These are phyloP conservation scores for Artemia franciscana DNA, from an alignment of 1,140 invertebrate species.

Conservation along the genomic window DNA sequence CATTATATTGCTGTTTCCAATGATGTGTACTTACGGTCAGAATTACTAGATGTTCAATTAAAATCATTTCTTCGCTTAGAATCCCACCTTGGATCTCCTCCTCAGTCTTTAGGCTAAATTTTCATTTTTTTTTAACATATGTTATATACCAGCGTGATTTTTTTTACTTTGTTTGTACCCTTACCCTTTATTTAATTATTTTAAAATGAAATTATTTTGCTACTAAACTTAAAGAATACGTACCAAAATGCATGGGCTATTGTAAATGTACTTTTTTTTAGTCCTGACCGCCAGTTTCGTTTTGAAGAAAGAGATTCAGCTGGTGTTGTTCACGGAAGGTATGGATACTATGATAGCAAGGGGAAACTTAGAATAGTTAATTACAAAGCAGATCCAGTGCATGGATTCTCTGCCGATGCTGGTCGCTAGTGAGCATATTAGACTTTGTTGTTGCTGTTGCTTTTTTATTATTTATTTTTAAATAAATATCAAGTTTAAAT, in stretches of 20 bases:
- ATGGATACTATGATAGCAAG: constrained; percentile 50
- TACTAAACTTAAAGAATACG: background rate
- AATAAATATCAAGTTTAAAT: background rate
- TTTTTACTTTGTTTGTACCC: background rate
- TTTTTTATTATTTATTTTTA: background rate
- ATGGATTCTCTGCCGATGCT: constrained; percentile 29
- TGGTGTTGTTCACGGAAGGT: constrained; percentile 52
- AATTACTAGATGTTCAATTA: too few relatives aligned
- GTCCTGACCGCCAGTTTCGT: constrained; percentile 52
- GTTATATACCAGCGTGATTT: too few relatives aligned
- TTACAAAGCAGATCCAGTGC: constrained; percentile 42
- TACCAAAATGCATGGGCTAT: constrained; percentile 8
- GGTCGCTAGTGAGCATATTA: background rate
- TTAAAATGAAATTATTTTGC: background rate
- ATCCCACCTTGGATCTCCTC: too few relatives aligned
- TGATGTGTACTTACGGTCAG: too few relatives aligned
- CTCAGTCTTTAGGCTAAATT: too few relatives aligned
- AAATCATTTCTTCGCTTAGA: too few relatives aligned
- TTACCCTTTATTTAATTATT: background rate
- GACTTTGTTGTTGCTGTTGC: background rate
- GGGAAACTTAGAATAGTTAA: constrained; percentile 53
- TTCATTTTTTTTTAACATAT: too few relatives aligned
- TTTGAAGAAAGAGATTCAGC: constrained; percentile 50
- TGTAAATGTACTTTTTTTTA: constrained; percentile 20
- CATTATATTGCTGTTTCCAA: too few relatives aligned